Evolutionary conservation across 2,113 vertebrate species (phyloP).

Genomic region (Cyprinodon variegatus): DNA sequence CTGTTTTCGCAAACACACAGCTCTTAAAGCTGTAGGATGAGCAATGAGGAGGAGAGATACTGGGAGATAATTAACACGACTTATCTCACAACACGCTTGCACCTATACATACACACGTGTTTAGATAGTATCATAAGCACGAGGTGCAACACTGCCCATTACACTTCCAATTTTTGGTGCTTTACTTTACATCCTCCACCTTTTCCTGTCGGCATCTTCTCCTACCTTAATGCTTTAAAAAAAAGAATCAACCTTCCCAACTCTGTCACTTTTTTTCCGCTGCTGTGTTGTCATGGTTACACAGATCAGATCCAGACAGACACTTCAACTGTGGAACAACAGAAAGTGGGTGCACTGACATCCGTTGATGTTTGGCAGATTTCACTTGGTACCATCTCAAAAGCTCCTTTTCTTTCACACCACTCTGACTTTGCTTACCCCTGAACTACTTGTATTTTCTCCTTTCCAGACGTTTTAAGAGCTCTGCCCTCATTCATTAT

Average conservation of each 20-base stretch:
- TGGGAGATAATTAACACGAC: slow-evolving; percentile 13
- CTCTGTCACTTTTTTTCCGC: slow-evolving; percentile 18
- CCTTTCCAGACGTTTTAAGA: background rate
- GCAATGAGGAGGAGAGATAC: slow-evolving; percentile 19
- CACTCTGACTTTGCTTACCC: background rate
- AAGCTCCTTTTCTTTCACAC: slow-evolving; percentile 11
- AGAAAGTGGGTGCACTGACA: slow-evolving; percentile 22
- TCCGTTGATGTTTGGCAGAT: slow-evolving; percentile 19
- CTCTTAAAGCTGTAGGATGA: slow-evolving; percentile 8
- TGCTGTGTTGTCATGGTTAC: slow-evolving; percentile 67
- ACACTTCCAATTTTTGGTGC: background rate
- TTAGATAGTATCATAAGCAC: background rate
- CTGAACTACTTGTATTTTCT: background rate
- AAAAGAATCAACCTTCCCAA: slow-evolving; percentile 11
- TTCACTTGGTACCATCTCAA: slow-evolving; percentile 10
- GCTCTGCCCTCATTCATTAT: background rate
- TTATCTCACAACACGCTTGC: slow-evolving; percentile 15
- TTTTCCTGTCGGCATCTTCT: slow-evolving; percentile 5
- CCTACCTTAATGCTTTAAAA: background rate
- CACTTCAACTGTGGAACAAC: slow-evolving; percentile 55
- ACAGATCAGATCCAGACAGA: slow-evolving; percentile 44
- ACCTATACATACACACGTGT: background rate
- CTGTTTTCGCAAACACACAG: slow-evolving; percentile 1
- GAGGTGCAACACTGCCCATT: background rate
- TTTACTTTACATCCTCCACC: background rate